phyloP scores from a whole-genome alignment of 2,113 vertebrate genomes.

The Aptenodytes patagonicus region DNA sequence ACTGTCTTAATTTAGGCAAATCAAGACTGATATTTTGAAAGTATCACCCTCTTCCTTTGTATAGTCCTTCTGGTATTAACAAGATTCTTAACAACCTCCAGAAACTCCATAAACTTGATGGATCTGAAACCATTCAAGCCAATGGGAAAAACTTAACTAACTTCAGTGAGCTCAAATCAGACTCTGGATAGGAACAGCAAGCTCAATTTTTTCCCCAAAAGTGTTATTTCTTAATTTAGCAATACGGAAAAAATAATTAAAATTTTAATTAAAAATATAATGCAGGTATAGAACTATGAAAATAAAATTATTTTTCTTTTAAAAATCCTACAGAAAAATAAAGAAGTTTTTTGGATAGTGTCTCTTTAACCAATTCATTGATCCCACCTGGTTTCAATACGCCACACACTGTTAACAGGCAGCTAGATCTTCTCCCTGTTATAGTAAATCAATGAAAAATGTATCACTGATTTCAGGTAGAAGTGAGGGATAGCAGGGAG shows the following conservation, averaged over 20 bases:
- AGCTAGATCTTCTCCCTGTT: neutral
- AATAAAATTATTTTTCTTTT: neutral
- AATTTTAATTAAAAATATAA: neutral
- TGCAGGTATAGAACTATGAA: neutral
- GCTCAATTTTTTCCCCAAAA: neutral
- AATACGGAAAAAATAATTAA: neutral
- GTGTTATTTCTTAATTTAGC: neutral
- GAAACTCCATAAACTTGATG: neutral
- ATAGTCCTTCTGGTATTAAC: neutral
- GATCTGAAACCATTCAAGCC: neutral
- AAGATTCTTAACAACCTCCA: neutral
- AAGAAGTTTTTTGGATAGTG: fast-evolving
- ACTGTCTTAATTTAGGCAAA: neutral
- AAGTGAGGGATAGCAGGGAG: neutral
- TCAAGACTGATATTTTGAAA: neutral
- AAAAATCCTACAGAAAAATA: neutral
- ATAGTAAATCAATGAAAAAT: conserved; percentile 13
- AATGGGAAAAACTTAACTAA: neutral
- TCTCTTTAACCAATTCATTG: neutral
- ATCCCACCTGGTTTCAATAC: neutral
- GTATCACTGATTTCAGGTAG: neutral
- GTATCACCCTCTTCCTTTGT: neutral
- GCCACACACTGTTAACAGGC: neutral
- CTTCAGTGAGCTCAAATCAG: neutral
- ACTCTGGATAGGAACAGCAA: neutral